A percentile compares a stretch with the other conserved stretches of the same genome.
Conservation (phyloP, 2,888 invertebrate species). For the Gnatocerus cornutus region DNA sequence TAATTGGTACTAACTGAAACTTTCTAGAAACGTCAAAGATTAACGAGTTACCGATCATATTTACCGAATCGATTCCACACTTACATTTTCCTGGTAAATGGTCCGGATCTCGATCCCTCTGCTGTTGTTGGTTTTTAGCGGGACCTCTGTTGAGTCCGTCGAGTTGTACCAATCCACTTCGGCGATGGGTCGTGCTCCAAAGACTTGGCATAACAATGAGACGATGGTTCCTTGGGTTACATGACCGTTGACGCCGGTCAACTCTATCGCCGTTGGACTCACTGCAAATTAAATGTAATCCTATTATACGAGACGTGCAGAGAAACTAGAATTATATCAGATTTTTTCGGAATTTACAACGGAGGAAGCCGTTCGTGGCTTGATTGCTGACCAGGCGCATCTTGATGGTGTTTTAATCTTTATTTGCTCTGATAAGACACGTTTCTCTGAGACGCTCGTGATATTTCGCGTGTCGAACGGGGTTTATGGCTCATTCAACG, state of each 20-base stretch:
- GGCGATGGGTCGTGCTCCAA: constrained; percentile 88
- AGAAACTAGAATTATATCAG: constrained; percentile 29
- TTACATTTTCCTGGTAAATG: constrained; percentile 57
- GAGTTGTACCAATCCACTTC: constrained; percentile 90
- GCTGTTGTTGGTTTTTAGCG: constrained; percentile 55
- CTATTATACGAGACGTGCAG: constrained; percentile 39
- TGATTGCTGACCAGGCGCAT: constrained; percentile 15
- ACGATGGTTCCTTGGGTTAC: constrained; percentile 87
- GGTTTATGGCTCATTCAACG: no score
- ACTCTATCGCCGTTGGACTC: constrained; percentile 84
- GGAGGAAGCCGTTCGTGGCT: constrained; percentile 1
- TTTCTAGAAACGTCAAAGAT: constrained; percentile 7
- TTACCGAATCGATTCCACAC: constrained; percentile 42
- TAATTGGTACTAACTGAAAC: constrained; percentile 35
- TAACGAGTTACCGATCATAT: constrained; percentile 19
- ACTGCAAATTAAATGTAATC: constrained; percentile 75
- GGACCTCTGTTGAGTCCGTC: constrained; percentile 76
- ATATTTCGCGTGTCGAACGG: no score
- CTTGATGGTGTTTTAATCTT: constrained; percentile 15
- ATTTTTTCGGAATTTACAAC: constrained; percentile 26
- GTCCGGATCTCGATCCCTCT: constrained; percentile 49
- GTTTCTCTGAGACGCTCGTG: not conserved
- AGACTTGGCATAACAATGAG: constrained; percentile 83
- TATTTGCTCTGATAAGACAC: constrained; percentile 1
- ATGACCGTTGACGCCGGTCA: constrained; percentile 85